phyloP scores from a whole-genome alignment of 2,888 invertebrate species.

The Drosophila leonis region DNA sequence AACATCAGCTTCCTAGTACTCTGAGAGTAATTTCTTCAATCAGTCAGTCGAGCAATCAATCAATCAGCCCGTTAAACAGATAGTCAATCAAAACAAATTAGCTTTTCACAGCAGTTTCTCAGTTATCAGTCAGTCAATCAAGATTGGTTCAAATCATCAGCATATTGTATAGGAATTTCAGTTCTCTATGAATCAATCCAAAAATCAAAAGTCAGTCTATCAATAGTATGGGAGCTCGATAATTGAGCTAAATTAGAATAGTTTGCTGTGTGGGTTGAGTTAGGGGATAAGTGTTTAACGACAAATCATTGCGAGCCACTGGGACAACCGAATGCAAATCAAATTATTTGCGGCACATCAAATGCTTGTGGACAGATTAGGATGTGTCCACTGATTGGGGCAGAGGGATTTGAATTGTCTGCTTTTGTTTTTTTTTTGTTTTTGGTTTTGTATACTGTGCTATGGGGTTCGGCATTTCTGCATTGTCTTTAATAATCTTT shows the following conservation, averaged over 20 bases:
- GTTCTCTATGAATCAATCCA: not conserved
- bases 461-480: conserved; percentile 10
- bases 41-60: not conserved
- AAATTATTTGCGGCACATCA: conserved; percentile 71
- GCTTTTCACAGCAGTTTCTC: not conserved
- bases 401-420: conserved; percentile 4
- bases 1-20: not conserved
- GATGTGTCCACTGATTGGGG: conserved; percentile 22
- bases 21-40: not conserved
- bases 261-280: not conserved
- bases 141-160: not conserved
- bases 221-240: not conserved
- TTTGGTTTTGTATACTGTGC: not conserved
- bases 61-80: not conserved
- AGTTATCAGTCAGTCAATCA: not conserved
- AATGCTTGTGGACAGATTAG: conserved; percentile 63
- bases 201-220: not conserved
- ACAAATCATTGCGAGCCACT: conserved; percentile 17
- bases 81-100: not conserved
- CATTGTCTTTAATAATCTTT: conserved; percentile 44
- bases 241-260: conserved; percentile 9
- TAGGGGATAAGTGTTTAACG: conserved; percentile 3
- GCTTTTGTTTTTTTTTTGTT: not conserved
- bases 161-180: not conserved
- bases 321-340: conserved; percentile 61